phyloP scores from a whole-genome alignment of 2,797 vertebrate species.

The Xenops minutus region DNA sequence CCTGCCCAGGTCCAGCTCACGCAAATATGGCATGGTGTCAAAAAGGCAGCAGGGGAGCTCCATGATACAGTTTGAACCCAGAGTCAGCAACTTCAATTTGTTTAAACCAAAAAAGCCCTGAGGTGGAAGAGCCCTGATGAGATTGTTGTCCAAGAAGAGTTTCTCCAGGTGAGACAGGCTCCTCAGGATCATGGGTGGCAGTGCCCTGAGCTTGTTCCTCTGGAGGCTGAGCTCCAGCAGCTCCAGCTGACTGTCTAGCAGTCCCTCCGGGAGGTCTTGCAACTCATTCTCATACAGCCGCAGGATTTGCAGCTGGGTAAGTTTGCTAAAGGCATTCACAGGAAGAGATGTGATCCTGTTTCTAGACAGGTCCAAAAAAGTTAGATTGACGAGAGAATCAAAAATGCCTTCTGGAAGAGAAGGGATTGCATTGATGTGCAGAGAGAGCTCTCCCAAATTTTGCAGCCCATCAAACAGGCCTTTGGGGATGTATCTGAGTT shows the following conservation, averaged over 20 bases:
- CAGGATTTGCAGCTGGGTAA: constrained; percentile 67
- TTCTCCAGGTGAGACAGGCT: constrained; percentile 74
- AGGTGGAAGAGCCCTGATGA: constrained; percentile 70
- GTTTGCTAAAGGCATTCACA: constrained; percentile 70
- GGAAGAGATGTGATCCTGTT: constrained; percentile 75
- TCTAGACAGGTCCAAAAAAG: constrained; percentile 72
- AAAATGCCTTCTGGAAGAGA: constrained; percentile 80
- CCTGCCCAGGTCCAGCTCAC: constrained; percentile 67
- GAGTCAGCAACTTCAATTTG: constrained; percentile 68
- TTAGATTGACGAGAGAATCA: constrained; percentile 75
- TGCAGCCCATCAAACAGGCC: constrained; percentile 77
- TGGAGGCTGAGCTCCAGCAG: constrained; percentile 75
- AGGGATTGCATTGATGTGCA: constrained; percentile 76
- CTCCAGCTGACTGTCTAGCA: constrained; percentile 69
- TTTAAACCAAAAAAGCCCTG: constrained; percentile 76
- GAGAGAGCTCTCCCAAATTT: constrained; percentile 59
- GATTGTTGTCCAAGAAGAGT: constrained; percentile 76
- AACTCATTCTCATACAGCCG: constrained; percentile 81
- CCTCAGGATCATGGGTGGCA: constrained; percentile 74
- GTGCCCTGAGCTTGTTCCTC: constrained; percentile 69
- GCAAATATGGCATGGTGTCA: constrained; percentile 62
- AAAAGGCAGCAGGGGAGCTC: constrained; percentile 74
- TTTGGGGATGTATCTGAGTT: constrained; percentile 67
- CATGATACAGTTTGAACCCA: constrained; percentile 72
- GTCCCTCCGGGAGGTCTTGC: constrained; percentile 69